Conservation (phyloP, 2,797 vertebrate genomes). For the Nasua narica region DNA sequence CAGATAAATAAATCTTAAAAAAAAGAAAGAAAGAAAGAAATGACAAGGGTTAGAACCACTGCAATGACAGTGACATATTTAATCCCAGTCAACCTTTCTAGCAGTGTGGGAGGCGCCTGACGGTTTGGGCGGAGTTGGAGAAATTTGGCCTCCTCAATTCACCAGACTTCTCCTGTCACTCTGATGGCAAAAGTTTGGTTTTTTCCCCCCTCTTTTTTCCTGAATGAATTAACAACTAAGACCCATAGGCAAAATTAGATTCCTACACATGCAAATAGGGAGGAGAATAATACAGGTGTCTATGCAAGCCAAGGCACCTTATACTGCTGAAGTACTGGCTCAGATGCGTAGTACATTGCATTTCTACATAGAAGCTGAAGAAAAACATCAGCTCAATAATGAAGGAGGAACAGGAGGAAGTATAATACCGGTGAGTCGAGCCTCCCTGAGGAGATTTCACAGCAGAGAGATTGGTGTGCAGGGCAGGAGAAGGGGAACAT, state of each 20-base stretch:
- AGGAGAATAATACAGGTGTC: background rate
- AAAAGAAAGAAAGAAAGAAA: background rate
- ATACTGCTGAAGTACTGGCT: background rate
- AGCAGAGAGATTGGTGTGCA: background rate
- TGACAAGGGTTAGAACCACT: background rate
- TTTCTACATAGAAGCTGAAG: background rate
- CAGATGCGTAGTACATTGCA: background rate
- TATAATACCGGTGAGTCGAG: background rate
- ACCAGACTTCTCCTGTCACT: background rate
- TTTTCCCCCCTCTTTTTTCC: background rate
- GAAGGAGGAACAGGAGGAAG: background rate
- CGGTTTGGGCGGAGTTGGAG: background rate
- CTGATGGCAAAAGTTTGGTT: background rate
- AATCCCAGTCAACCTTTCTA: background rate
- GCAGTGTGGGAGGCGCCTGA: background rate
- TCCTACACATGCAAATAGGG: background rate
- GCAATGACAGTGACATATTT: no score
- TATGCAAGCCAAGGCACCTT: rapidly evolving
- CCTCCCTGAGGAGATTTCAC: background rate
- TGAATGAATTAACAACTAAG: background rate
- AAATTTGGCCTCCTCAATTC: background rate
- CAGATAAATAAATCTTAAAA: background rate
- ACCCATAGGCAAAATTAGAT: background rate
- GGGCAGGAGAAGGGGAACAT: background rate
- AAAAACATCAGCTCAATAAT: background rate